A percentile compares a stretch with the other conserved stretches of the same genome.
Evolutionary conservation across 2,797 vertebrate genomes (phyloP).

Genomic region (Myotis vivesi): DNA sequence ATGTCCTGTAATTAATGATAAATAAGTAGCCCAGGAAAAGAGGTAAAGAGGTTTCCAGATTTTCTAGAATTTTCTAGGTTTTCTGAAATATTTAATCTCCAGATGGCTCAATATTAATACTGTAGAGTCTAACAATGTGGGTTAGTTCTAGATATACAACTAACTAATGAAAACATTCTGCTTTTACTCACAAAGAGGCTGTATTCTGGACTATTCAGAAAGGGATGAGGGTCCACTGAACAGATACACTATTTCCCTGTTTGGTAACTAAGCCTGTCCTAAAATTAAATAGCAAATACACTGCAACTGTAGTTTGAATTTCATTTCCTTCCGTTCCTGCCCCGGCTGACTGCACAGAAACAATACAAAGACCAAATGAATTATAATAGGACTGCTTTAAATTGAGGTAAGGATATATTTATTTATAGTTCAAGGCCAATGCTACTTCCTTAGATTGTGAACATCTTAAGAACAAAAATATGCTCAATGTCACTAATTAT

Average conservation of each 20-base stretch:
- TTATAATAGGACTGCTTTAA: not conserved
- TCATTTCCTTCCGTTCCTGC: conserved; percentile 20
- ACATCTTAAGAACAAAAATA: not conserved
- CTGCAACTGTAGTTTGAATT: not conserved
- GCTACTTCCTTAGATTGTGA: conserved; percentile 40
- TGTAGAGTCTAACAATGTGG: not conserved
- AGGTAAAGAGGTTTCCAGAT: not conserved
- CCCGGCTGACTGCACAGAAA: conserved; percentile 23
- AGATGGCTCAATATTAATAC: not conserved
- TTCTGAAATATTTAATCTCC: conserved; percentile 3
- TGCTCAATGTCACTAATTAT: not conserved
- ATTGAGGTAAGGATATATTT: conserved; percentile 23
- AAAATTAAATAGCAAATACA: not conserved
- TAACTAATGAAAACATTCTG: not conserved
- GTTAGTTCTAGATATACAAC: not conserved
- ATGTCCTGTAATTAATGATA: not conserved
- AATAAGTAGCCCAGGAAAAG: not conserved
- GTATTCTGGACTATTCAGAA: not conserved
- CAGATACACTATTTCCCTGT: not conserved
- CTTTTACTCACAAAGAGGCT: not conserved
- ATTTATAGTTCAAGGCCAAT: conserved; percentile 48
- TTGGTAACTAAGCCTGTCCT: not conserved
- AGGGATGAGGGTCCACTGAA: not conserved
- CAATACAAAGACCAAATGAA: conserved; percentile 27
- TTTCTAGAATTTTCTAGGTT: conserved; percentile 34